phyloP scores from a whole-genome alignment of 2,888 invertebrate genomes.

The Heliconius ismenius region DNA sequence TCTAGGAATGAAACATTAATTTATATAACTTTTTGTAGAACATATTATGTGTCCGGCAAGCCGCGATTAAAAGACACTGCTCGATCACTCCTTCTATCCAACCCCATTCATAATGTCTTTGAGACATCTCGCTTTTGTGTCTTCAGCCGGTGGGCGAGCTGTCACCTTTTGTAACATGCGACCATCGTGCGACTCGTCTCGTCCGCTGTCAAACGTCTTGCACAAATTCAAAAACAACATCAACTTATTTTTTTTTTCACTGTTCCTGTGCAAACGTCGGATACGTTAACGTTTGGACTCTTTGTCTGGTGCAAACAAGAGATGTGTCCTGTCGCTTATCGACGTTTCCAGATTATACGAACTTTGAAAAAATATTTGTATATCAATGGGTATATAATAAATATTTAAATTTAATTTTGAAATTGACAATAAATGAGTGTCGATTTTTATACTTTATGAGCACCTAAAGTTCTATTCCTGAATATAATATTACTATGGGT shows the following conservation, averaged over 20 bases:
- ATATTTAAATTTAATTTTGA: background rate
- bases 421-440: too few species aligned
- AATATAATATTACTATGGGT: too few species aligned
- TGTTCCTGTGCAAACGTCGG: constrained; percentile 74
- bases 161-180: constrained; percentile 74
- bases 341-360: constrained; percentile 59
- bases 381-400: background rate
- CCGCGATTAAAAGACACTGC: constrained; percentile 57
- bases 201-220: constrained; percentile 80
- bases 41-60: constrained; percentile 39
- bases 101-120: constrained; percentile 77
- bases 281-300: constrained; percentile 73
- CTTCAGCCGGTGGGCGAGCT: constrained; percentile 60
- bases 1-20: background rate
- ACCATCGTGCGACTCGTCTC: constrained; percentile 63
- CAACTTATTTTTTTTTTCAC: constrained; percentile 65
- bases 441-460: too few species aligned
- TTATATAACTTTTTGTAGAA: background rate
- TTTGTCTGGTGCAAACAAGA: constrained; percentile 79
- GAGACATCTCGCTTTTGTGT: constrained; percentile 71
- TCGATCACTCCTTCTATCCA: constrained; percentile 78
- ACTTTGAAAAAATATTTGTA: constrained; percentile 51
- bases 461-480: too few species aligned
- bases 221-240: constrained; percentile 82
- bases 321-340: constrained; percentile 74